phyloP scores from a whole-genome alignment of 2,797 vertebrate genomes.

The Hydrocynus forskahlii region DNA sequence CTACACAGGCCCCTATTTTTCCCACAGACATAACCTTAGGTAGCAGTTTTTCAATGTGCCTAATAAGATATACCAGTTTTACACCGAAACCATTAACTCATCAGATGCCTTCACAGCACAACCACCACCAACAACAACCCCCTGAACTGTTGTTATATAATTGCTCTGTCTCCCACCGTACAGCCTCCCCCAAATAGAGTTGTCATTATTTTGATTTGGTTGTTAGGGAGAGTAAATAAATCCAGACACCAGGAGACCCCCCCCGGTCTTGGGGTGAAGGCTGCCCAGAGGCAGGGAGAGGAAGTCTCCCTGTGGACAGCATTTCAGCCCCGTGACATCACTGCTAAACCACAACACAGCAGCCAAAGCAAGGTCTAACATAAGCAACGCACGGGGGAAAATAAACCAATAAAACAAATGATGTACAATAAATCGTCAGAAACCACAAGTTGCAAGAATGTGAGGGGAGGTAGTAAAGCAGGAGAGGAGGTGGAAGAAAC shows the following conservation, averaged over 20 bases:
- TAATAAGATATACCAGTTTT: not conserved
- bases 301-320: constrained; percentile 52
- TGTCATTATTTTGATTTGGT: constrained; percentile 65
- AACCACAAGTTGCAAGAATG: constrained; percentile 51
- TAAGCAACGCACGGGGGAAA: constrained; percentile 56
- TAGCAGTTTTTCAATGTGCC: not conserved
- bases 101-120: not conserved
- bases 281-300: constrained; percentile 48
- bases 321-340: constrained; percentile 57
- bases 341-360: constrained; percentile 54
- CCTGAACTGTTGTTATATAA: constrained; percentile 36
- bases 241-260: constrained; percentile 46
- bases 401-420: constrained; percentile 62
- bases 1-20: not conserved
- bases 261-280: constrained; percentile 26
- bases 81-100: not conserved
- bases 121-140: not conserved
- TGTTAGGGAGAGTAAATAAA: constrained; percentile 56
- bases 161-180: constrained; percentile 51
- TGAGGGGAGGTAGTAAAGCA: constrained; percentile 32
- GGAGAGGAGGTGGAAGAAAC: constrained; percentile 38
- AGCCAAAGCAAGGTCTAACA: constrained; percentile 53
- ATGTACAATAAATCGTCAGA: constrained; percentile 56
- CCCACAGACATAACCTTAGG: not conserved
- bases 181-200: constrained; percentile 57